Conservation (phyloP, 2,888 invertebrate species). For the Gastrophysa polygoni region DNA sequence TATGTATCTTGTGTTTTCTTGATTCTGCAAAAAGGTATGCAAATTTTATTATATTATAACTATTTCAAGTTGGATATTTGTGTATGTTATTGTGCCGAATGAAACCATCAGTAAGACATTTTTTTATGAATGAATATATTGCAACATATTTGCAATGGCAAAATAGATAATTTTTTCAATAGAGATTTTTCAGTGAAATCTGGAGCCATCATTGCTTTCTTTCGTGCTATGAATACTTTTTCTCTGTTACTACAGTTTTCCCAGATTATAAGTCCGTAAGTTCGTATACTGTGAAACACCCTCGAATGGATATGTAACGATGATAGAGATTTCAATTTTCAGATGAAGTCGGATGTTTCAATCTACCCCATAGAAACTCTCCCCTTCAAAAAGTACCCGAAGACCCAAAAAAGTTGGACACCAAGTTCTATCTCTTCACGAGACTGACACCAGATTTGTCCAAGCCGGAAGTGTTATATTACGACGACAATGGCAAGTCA, state of each 20-base stretch:
- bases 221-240: too few relatives aligned
- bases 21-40: too few relatives aligned
- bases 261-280: too few relatives aligned
- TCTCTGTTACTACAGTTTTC: too few relatives aligned
- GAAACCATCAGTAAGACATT: too few relatives aligned
- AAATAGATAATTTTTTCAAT: too few relatives aligned
- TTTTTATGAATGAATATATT: too few relatives aligned
- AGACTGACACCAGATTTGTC: conserved; percentile 51
- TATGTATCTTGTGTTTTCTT: conserved; percentile 8
- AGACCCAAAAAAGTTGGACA: conserved; percentile 61
- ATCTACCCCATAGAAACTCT: conserved; percentile 59
- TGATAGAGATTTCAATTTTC: conserved; percentile 33
- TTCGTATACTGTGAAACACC: too few relatives aligned
- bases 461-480: conserved; percentile 57
- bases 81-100: too few relatives aligned
- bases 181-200: too few relatives aligned
- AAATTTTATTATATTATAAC: background rate
- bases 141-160: too few relatives aligned
- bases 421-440: conserved; percentile 62
- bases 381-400: conserved; percentile 64
- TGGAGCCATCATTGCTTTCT: too few relatives aligned
- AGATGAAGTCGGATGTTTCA: conserved; percentile 66
- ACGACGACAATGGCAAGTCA: conserved; percentile 60
- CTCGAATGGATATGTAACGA: background rate
- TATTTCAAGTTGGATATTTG: background rate